Evolutionary conservation across 1,140 invertebrate genomes (phyloP).

Genomic region (Oncopeltus fasciatus): DNA sequence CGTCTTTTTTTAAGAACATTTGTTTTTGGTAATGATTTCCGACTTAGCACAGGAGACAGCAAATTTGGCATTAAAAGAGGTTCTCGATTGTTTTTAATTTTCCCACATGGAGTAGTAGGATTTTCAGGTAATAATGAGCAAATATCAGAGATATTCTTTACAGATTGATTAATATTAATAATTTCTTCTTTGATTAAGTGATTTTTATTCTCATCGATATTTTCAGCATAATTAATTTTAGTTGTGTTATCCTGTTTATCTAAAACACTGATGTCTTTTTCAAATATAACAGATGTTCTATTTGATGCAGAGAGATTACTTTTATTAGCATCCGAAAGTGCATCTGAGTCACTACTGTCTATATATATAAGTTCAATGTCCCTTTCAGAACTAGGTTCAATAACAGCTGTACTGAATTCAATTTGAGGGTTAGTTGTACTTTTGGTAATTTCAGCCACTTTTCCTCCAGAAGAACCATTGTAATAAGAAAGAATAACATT

Average conservation of each 20-base stretch:
- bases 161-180: conserved; percentile 5
- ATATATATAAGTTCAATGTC: conserved; percentile 18
- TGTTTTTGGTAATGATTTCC: not conserved
- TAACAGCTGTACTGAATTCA: not conserved
- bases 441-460: not conserved
- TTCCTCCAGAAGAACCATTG: not conserved
- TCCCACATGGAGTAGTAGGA: too few relatives aligned
- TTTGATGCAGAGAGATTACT: not conserved
- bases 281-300: not conserved
- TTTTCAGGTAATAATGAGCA: too few relatives aligned
- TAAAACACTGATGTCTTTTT: not conserved
- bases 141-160: not conserved
- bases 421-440: not conserved
- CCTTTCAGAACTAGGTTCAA: not conserved
- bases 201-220: not conserved
- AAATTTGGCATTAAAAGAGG: not conserved
- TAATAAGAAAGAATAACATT: conserved; percentile 11
- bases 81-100: too few relatives aligned
- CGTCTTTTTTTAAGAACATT: not conserved
- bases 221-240: too few relatives aligned
- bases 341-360: conserved; percentile 19
- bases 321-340: not conserved
- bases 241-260: not conserved
- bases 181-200: not conserved
- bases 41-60: not conserved